Evolutionary conservation across 2,888 invertebrate genomes (phyloP), one percentile per base, ranked within the genome.

Genomic region (Congeria kusceri): DNA sequence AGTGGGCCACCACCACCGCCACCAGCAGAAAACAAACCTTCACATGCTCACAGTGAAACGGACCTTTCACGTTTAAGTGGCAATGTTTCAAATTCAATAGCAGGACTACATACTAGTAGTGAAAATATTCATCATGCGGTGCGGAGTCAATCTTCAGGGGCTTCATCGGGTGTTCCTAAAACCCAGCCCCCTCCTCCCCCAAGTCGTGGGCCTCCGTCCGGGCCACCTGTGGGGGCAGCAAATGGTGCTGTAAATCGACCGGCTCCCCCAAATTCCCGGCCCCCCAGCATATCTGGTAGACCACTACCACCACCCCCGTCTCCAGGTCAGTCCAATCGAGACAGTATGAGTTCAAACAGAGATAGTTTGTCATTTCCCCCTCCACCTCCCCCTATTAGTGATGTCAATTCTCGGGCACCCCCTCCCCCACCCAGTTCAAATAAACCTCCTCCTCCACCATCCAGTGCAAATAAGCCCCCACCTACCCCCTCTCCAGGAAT

Each of bases 1-100:
- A 86, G 87, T 69, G 82, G 83, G 63, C 86, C 85, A 65, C 71
- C 88, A 73, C 75, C 87, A 62, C 77, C 89, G 74, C 79, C 80
- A 20, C 67, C 80, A 18, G 63, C 75, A 59, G 73, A 75, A 70
- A 74, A 76, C 74, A 75, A 80, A 74, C 81, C 70, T n/a, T 47
- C 53, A 62, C 67, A 69, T 73, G 59, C 63, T 56, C 64, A 64
- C 59, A 64, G 57, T 47, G 64, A 72, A 57, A 72, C 64, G 29
- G 64, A 57, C 58, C 56, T 57, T 27, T 59, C 58, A 57, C 27
- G 58, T 44, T 56, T 56, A 18, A 57, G 64, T 18, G 64, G 58
- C 23, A 58, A 49, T 49, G 71, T 77, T 62, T 39, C 39, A 39
- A 71, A 77, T 62, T 77, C 75, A 49, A 65, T 79, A 80, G 77